phyloP scores from a whole-genome alignment of 2,113 vertebrate genomes.

The Oplegnathus fasciatus region DNA sequence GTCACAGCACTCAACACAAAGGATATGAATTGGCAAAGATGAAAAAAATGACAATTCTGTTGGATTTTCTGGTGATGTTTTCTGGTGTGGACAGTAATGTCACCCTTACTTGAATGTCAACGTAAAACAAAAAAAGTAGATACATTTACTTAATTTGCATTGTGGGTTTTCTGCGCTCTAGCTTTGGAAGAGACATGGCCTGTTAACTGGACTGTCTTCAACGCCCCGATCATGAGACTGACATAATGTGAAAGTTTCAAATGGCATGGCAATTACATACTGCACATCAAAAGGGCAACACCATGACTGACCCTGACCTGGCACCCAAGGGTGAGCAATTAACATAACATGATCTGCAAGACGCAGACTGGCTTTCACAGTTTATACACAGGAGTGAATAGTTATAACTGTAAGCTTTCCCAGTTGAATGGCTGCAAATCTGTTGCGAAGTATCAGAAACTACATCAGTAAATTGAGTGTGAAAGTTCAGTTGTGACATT shows the following conservation, averaged over 20 bases:
- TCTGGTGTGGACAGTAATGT: neutral
- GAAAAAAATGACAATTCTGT: neutral
- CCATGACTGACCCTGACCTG: slow-evolving; percentile 43
- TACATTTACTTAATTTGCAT: neutral
- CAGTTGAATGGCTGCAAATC: neutral
- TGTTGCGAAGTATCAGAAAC: neutral
- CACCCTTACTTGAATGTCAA: neutral
- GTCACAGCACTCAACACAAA: slow-evolving; percentile 26
- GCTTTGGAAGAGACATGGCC: neutral
- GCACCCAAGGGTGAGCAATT: slow-evolving; percentile 37
- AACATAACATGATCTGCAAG: slow-evolving; percentile 31
- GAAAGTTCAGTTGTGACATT: neutral
- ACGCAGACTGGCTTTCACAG: slow-evolving; percentile 17
- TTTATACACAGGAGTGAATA: slow-evolving; percentile 2
- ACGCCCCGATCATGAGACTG: neutral
- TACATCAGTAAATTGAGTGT: neutral
- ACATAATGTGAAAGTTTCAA: neutral
- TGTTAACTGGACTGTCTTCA: slow-evolving; percentile 4
- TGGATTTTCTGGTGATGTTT: neutral
- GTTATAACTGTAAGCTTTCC: neutral
- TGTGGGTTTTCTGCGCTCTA: neutral
- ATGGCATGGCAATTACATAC: slow-evolving; percentile 31
- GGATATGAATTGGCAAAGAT: neutral
- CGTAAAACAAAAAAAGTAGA: neutral
- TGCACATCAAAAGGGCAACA: slow-evolving; percentile 30